Base-by-base conservation (phyloP, 2,888 invertebrate genomes). In the Drosophila setosimentum region DNA sequence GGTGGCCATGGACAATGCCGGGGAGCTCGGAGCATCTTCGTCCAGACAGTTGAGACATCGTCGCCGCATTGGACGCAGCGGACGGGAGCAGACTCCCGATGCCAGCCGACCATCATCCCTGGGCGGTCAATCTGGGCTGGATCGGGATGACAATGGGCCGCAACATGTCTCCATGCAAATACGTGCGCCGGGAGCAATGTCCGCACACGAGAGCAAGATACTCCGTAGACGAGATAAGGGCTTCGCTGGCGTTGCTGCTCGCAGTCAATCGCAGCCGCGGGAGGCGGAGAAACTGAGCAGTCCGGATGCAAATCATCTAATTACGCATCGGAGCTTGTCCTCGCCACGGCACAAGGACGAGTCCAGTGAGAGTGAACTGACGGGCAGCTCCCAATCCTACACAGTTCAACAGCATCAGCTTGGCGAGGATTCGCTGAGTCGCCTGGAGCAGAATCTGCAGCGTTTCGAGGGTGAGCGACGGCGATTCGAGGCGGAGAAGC, bases 61-160 rank as follows among this genome's bases (percentile, higher is more conserved):
- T 55, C 94, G 96, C 73, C 95, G 94, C 76, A 92, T 95, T 49
- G 93, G 93, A 32, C 91, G 94, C 30, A 94, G 94, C 32, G 94
- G 94, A 62, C 95, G 96, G 78, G 96, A 96, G 70, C 95, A 95
- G 55, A 95, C 96, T 11, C 96, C 96, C 3, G 92, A 92, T 58
- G 89, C 91, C 0, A 71, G 73, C 57, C 48, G 68, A 7, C 33
- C 63, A 18, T 32, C 62, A 16, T 53, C 58, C 2, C 33, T 63
- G 4, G 8, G 10, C 45, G 50, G 4, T 24, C 45, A 16, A 24
- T 45, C 45, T 45, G 24, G 55, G 29, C 32, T 82, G 30, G 48
- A 48, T 16, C 33, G 16, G 49, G 49, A 49, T 21, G 32, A 79
- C 30, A 86, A 89, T 32, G 75, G 77, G 35, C 62, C 61, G 2